Percentiles rank a stretch among this genome's conserved stretches.
These are phyloP conservation scores for Cheilosia soror DNA, from an alignment of 2,888 invertebrate genomes.

Conservation along the genomic window DNA sequence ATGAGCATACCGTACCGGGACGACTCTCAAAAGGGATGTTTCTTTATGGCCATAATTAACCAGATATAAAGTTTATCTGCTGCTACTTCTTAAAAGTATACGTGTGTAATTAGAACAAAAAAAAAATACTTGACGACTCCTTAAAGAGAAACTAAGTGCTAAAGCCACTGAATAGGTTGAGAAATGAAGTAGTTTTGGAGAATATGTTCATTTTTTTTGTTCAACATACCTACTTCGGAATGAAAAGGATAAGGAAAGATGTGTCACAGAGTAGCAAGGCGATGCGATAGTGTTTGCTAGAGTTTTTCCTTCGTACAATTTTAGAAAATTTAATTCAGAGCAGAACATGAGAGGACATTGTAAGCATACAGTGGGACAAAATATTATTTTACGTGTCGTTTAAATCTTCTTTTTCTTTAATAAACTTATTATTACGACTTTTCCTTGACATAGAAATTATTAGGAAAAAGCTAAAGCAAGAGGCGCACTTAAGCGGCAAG, in stretches of 20 bases:
- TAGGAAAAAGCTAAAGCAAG: too few relatives aligned
- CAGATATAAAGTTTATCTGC: constrained; percentile 40
- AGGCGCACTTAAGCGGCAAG: too few relatives aligned
- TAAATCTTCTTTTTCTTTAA: too few relatives aligned
- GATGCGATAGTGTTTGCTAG: too few relatives aligned
- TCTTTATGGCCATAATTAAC: constrained; percentile 63
- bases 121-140: not conserved
- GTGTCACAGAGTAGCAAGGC: too few relatives aligned
- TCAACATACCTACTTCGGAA: constrained; percentile 3
- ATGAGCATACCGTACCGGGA: constrained; percentile 10
- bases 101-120: not conserved
- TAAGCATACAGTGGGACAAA: too few relatives aligned
- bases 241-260: not conserved
- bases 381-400: too few relatives aligned
- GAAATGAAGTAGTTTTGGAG: constrained; percentile 38
- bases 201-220: not conserved
- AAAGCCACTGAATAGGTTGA: constrained; percentile 27
- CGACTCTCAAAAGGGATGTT: constrained; percentile 48
- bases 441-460: too few relatives aligned
- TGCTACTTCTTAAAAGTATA: constrained; percentile 1
- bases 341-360: too few relatives aligned
- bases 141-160: constrained; percentile 22
- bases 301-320: too few relatives aligned
- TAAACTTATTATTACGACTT: too few relatives aligned
- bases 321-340: too few relatives aligned